Conservation (phyloP, 2,888 invertebrate species). For the Drosophila macrospina region DNA sequence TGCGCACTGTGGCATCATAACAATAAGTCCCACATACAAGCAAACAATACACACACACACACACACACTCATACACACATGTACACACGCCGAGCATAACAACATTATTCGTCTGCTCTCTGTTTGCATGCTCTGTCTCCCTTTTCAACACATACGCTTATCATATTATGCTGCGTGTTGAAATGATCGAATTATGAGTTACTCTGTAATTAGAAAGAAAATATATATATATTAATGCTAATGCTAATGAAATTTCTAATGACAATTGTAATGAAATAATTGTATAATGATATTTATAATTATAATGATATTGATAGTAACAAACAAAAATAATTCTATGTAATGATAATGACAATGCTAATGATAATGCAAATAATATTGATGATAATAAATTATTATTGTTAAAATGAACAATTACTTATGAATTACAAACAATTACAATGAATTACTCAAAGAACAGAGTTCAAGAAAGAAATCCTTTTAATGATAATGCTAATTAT, state of each 20-base stretch:
- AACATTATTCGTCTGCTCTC: slow-evolving; percentile 11
- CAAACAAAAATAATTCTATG: background rate
- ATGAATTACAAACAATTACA: no score
- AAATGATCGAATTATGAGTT: slow-evolving; percentile 2
- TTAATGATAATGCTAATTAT: no score
- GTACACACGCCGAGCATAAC: slow-evolving; percentile 31
- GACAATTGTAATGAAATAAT: background rate
- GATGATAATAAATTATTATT: no score
- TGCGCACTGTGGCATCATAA: slow-evolving; percentile 78
- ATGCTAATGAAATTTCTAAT: background rate
- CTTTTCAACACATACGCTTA: slow-evolving; percentile 12
- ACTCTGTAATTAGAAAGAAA: slow-evolving; percentile 1
- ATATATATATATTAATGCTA: background rate
- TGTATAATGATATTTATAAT: no score
- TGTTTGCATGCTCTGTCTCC: background rate
- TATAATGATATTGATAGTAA: background rate
- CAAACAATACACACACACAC: background rate
- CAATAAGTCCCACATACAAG: slow-evolving; percentile 72
- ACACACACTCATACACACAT: slow-evolving; percentile 27
- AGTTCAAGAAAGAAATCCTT: no score
- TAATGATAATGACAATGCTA: no score
- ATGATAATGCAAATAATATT: background rate
- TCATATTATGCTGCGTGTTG: background rate
- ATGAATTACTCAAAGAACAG: no score
- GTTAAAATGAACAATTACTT: no score